Conservation (phyloP, 37 sponge, comb jelly and placozoan species). For the Ianthella basta region DNA sequence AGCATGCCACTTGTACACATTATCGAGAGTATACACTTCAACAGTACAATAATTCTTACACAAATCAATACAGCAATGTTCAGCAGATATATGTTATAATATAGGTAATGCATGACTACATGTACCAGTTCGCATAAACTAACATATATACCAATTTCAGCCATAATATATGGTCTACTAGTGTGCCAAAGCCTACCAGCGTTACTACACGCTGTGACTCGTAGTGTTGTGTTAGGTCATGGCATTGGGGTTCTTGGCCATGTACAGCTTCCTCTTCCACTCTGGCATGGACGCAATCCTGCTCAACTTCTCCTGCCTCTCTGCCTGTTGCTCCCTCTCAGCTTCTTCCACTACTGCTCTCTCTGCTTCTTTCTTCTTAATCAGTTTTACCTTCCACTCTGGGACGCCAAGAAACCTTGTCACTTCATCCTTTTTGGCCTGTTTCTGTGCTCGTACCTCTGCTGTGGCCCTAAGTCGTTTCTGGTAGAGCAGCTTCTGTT, state of each 20-base stretch:
- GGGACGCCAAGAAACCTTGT: slow-evolving; percentile 49
- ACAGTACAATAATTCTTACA: no score
- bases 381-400: slow-evolving; percentile 73
- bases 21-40: no score
- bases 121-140: no score
- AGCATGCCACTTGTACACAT: no score
- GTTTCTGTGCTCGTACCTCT: neutral
- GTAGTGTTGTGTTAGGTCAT: neutral
- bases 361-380: slow-evolving; percentile 59
- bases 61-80: no score
- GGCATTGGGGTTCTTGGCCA: slow-evolving; percentile 62
- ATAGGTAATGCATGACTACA: no score
- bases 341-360: slow-evolving; percentile 21
- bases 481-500: slow-evolving; percentile 55
- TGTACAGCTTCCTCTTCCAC: slow-evolving; percentile 80
- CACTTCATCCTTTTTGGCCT: slow-evolving; percentile 34
- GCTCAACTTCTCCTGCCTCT: slow-evolving; percentile 41
- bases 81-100: no score
- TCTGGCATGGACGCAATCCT: slow-evolving; percentile 82
- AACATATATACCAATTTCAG: no score
- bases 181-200: no score
- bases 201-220: no score
- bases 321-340: slow-evolving; percentile 25
- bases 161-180: no score
- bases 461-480: slow-evolving; percentile 17